Conservation (phyloP, 2,113 vertebrate genomes). For the Cryptotis parvus region DNA sequence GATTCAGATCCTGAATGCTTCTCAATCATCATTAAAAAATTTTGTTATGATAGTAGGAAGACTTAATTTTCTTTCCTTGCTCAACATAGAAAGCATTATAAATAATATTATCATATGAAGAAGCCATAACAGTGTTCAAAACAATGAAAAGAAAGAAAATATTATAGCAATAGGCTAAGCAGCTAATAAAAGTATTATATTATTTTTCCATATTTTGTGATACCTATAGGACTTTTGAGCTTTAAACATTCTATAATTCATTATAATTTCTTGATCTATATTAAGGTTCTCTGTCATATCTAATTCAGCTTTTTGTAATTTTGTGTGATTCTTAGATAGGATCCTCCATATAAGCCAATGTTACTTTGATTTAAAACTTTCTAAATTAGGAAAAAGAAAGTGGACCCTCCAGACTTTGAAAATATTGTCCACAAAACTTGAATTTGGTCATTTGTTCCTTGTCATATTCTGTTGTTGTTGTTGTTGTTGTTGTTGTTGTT, state of each 20-base stretch:
- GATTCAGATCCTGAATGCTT: conserved; percentile 30
- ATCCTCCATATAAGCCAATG: not conserved
- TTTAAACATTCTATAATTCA: not conserved
- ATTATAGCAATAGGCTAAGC: not conserved
- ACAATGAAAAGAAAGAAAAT: not conserved
- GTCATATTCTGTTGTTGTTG: too few relatives aligned
- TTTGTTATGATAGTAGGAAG: conserved; percentile 26
- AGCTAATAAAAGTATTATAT: conserved; percentile 12
- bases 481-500: too few relatives aligned
- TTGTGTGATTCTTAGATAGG: conserved; percentile 11
- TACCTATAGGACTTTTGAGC: not conserved
- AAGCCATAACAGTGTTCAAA: conserved; percentile 1
- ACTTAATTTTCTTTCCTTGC: conserved; percentile 51
- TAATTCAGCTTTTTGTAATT: not conserved
- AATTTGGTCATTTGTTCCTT: not conserved
- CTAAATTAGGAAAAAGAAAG: not conserved
- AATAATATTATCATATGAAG: not conserved
- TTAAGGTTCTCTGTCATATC: not conserved
- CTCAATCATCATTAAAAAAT: conserved; percentile 42
- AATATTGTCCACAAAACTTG: not conserved
- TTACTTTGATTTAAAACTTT: too few relatives aligned
- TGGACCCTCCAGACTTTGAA: not conserved
- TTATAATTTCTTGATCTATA: not conserved
- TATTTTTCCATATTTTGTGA: conserved; percentile 45
- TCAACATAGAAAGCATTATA: conserved; percentile 33